phyloP scores from a whole-genome alignment of 2,888 invertebrate species.

The Erebia epiphron region DNA sequence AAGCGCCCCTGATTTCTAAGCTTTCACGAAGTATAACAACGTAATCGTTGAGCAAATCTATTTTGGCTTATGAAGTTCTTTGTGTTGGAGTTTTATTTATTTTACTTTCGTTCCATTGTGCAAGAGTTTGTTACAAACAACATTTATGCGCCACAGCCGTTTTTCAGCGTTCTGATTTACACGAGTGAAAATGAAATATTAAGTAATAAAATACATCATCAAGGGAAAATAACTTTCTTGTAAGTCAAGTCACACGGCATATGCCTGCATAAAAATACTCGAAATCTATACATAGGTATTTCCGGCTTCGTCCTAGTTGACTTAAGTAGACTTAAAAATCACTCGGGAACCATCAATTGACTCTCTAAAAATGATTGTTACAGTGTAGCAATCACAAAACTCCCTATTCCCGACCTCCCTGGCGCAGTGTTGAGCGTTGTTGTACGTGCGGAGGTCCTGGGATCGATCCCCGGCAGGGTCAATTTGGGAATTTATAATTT shows the following conservation, averaged over 20 bases:
- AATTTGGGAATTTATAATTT: too few relatives aligned
- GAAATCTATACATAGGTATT: too few relatives aligned
- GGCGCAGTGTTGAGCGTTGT: too few relatives aligned
- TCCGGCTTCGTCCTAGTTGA: too few relatives aligned
- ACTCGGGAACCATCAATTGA: too few relatives aligned
- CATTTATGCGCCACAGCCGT: conserved; percentile 5
- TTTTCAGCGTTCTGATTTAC: conserved; percentile 4
- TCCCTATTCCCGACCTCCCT: too few relatives aligned
- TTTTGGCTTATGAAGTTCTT: conserved; percentile 23
- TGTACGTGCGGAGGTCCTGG: too few relatives aligned
- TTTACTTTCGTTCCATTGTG: conserved; percentile 16
- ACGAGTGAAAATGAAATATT: neutral
- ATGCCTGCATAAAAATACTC: too few relatives aligned
- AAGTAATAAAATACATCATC: neutral
- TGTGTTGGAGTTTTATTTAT: conserved; percentile 20
- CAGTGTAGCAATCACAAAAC: too few relatives aligned
- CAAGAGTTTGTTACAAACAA: conserved; percentile 20
- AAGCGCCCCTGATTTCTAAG: conserved; percentile 12
- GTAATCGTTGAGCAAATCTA: conserved; percentile 19
- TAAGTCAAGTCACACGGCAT: neutral
- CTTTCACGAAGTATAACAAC: conserved; percentile 13
- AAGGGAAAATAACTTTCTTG: neutral
- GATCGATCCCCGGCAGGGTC: too few relatives aligned
- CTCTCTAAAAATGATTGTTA: too few relatives aligned
- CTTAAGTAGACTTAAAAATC: too few relatives aligned